Conservation (phyloP, 2,113 vertebrate genomes). For the Cnemophilus loriae region DNA sequence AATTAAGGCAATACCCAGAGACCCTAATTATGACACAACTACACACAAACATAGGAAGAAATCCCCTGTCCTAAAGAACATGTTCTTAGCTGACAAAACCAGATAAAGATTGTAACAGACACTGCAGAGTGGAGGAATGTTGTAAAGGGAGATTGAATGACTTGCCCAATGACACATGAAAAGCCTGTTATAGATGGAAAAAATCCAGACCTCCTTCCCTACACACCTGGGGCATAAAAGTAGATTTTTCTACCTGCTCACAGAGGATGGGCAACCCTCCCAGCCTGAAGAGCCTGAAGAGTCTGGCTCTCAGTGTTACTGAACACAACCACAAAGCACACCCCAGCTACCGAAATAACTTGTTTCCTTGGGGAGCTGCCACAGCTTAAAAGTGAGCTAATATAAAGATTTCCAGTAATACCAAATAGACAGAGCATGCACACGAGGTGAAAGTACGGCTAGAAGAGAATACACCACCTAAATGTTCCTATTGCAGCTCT, state of each 20-base stretch:
- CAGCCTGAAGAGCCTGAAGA: neutral
- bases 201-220: neutral
- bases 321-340: neutral
- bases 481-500: neutral
- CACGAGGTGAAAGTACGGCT: neutral
- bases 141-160: neutral
- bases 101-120: neutral
- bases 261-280: neutral
- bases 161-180: neutral
- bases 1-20: conserved; percentile 4
- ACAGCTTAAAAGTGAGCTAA: neutral
- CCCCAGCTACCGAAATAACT: neutral
- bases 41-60: neutral
- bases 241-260: neutral
- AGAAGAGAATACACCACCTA: neutral
- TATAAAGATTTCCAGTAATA: neutral
- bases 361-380: neutral
- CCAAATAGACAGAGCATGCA: neutral
- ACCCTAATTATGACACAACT: neutral
- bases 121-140: neutral
- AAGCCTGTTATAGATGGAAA: neutral
- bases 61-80: neutral
- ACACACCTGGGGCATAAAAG: neutral
- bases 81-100: neutral
- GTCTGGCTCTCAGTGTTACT: neutral